Base-by-base conservation (phyloP, 2,888 invertebrate species). In the Nymphalis polychloros region DNA sequence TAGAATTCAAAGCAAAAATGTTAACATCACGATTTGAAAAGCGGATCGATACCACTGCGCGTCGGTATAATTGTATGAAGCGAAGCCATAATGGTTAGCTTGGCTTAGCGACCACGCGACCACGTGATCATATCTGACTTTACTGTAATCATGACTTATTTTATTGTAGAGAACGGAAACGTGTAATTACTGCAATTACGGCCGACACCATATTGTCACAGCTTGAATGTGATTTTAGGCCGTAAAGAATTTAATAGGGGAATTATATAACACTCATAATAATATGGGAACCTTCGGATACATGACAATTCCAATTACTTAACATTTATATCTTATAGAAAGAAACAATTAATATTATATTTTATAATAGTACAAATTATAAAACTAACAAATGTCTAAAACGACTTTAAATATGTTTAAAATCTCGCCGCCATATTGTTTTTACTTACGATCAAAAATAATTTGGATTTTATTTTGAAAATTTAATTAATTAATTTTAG, bases 31-130 rank as follows among this genome's bases (percentile, higher is more conserved):
- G 63, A 63, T 61, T 65, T 59, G 65, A 68, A 73, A 70, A 64
- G 69, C 74, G 77, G 81, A 84, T 87, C 85, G 81, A 88, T 87
- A 84, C 70, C 68, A 69, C 73, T 75, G 78, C 77, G 81, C 78
- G 78, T 81, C 79, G 82, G 76, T 81, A 79, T 84, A 86, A 85
- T 83, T 82, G 84, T 86, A 83, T 84, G 84, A 81, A 81, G 79
- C 76, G 88, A 87, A 88, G 88, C 87, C 88, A 84, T 89, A 90
- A 84, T 84, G 82, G 84, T 78, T 79, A 80, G 79, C 72, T 79
- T 75, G 77, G 77, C 73, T 70, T 78, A 76, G 77, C 75, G 75
- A 77, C 80, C 79, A 80, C 78, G 76, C 76, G 70, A 73, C 73
- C 76, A 76, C 81, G 77, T 76, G 85, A 81, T 82, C 78, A 78